Conservation (phyloP, 2,113 vertebrate species). For the Pachyramphus minor region DNA sequence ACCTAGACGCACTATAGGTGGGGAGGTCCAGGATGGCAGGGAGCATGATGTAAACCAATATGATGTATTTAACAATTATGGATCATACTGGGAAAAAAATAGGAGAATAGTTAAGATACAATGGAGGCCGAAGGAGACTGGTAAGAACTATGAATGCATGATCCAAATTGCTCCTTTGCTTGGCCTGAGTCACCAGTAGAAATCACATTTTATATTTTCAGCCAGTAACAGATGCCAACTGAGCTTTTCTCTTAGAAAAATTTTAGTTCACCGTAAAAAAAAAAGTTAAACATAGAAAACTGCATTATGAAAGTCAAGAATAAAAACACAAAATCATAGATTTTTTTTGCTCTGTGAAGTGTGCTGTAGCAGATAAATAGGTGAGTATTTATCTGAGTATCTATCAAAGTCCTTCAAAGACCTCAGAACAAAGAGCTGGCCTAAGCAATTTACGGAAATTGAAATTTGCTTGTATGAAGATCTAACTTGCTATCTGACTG, state of each 20-base stretch:
- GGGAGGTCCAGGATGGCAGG: background rate
- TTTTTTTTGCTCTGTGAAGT: background rate
- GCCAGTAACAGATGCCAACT: background rate
- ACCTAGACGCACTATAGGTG: background rate
- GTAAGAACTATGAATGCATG: background rate
- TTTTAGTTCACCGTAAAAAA: background rate
- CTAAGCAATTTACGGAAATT: conserved; percentile 10
- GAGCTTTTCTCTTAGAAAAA: background rate
- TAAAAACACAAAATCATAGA: background rate
- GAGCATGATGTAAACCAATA: background rate
- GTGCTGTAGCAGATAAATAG: background rate
- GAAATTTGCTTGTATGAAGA: background rate
- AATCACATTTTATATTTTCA: background rate
- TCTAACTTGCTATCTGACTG: conserved; percentile 3
- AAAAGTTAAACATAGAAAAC: background rate
- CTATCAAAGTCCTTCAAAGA: background rate
- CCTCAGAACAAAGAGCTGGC: background rate
- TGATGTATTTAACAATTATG: background rate
- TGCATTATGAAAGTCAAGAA: background rate
- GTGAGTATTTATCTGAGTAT: background rate
- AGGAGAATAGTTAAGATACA: background rate
- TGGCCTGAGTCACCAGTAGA: background rate
- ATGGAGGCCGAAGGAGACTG: background rate
- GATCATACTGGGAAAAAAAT: background rate
- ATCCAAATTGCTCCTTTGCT: background rate